These are phyloP conservation scores for Corythoichthys haematopterus DNA, from an alignment of 2,113 vertebrate species.

Conservation along the genomic window DNA sequence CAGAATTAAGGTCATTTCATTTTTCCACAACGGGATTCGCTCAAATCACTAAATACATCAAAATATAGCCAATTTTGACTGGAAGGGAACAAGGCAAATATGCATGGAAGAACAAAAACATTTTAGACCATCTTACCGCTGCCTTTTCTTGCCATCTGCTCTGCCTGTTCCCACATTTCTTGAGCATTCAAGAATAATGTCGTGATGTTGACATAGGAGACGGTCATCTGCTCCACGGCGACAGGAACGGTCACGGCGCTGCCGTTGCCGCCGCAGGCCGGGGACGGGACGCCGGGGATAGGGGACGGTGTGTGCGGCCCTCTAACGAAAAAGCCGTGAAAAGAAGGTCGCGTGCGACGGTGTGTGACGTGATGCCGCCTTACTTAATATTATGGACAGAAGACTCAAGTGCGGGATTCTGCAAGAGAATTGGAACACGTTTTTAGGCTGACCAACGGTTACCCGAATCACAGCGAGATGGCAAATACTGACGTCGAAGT, in stretches of 20 bases:
- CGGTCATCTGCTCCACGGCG: constrained; percentile 78
- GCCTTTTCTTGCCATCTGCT: constrained; percentile 74
- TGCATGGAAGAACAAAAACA: too few species aligned
- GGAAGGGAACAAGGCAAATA: too few species aligned
- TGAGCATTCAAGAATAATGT: constrained; percentile 81
- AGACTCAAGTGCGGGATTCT: constrained; percentile 74
- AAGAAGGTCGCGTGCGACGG: not conserved
- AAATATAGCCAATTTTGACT: too few species aligned
- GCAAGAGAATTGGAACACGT: constrained; percentile 25
- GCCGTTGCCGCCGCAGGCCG: constrained; percentile 48
- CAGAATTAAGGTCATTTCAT: too few species aligned
- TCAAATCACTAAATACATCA: too few species aligned
- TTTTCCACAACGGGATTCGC: too few species aligned
- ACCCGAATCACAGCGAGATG: too few species aligned
- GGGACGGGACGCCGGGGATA: constrained; percentile 75
- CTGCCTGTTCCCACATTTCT: constrained; percentile 87
- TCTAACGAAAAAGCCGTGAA: constrained; percentile 47
- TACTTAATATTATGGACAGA: constrained; percentile 79
- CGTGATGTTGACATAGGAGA: constrained; percentile 87
- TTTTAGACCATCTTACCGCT: constrained; percentile 70
- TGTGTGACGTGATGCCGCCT: constrained; percentile 17
- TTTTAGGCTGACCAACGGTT: not conserved
- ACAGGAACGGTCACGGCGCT: constrained; percentile 71
- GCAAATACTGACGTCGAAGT: constrained; percentile 79
- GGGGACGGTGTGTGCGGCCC: constrained; percentile 76